Evolutionary conservation across 2,113 vertebrate species (phyloP).

Genomic region (Anser brachyrhynchus): DNA sequence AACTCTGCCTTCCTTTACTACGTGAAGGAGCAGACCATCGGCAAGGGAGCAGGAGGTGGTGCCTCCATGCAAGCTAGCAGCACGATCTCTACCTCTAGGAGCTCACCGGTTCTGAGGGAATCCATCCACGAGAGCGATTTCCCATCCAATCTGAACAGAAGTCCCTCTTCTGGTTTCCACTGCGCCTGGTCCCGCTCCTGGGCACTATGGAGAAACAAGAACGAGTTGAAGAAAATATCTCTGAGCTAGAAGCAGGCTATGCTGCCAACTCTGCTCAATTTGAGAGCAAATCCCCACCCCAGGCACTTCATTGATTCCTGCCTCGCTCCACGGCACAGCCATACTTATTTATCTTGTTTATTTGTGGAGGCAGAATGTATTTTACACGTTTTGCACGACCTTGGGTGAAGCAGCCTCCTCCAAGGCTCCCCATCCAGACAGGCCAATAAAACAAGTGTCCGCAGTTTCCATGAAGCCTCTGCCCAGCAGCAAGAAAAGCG

Average conservation of each 20-base stretch:
- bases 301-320: not conserved
- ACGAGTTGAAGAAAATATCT: not conserved
- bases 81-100: not conserved
- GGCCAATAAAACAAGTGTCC: slow-evolving; percentile 26
- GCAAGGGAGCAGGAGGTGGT: not conserved
- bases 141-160: not conserved
- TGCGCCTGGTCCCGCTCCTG: fast-evolving
- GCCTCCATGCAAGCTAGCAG: not conserved
- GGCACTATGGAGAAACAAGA: not conserved
- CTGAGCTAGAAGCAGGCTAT: not conserved
- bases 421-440: slow-evolving; percentile 4
- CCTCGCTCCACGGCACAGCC: not conserved
- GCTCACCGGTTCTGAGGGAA: not conserved
- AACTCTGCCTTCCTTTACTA: not conserved
- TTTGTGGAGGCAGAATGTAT: not conserved
- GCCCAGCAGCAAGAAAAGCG: slow-evolving; percentile 18
- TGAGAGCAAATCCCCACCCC: not conserved
- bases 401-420: slow-evolving; percentile 13
- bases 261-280: not conserved
- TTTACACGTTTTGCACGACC: not conserved
- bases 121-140: not conserved
- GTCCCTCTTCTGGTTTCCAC: not conserved
- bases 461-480: not conserved
- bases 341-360: not conserved
- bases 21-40: fast-evolving